Evolutionary conservation across 1,140 invertebrate species (phyloP).

Genomic region (Psilanteris sp.): DNA sequence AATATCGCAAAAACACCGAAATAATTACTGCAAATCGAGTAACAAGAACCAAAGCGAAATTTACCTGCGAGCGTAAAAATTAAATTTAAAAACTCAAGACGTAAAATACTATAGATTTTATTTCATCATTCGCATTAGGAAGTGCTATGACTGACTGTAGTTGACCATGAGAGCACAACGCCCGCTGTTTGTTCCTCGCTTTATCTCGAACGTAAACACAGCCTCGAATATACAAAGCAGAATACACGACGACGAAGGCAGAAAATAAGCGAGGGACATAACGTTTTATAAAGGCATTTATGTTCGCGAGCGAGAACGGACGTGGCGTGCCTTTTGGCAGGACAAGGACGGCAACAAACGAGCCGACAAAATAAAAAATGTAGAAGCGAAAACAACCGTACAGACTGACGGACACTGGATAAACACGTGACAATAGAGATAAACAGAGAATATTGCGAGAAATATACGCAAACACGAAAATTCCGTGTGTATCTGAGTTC

Average conservation of each 20-base stretch:
- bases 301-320: constrained; percentile 50
- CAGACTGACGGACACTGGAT: constrained; percentile 73
- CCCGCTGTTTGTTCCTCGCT: constrained; percentile 75
- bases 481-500: constrained; percentile 53
- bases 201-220: constrained; percentile 77
- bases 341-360: constrained; percentile 52
- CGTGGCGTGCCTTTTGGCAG: constrained; percentile 44
- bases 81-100: too few relatives aligned
- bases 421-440: constrained; percentile 78
- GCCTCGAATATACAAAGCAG: constrained; percentile 69
- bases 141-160: constrained; percentile 67
- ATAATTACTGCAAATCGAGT: too few relatives aligned
- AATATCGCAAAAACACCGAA: too few relatives aligned
- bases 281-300: constrained; percentile 65
- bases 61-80: too few relatives aligned
- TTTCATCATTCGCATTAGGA: constrained; percentile 48
- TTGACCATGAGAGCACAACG: constrained; percentile 74
- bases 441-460: constrained; percentile 78
- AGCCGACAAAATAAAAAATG: constrained; percentile 67
- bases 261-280: constrained; percentile 61
- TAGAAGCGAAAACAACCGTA: constrained; percentile 68
- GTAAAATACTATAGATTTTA: constrained; percentile 23
- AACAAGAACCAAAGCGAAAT: too few relatives aligned
- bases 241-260: constrained; percentile 57
- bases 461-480: constrained; percentile 77